Percentiles rank a stretch among this genome's conserved stretches.
These are phyloP conservation scores for Nomada ferruginata DNA, from an alignment of 2,888 invertebrate genomes.

Conservation along the genomic window DNA sequence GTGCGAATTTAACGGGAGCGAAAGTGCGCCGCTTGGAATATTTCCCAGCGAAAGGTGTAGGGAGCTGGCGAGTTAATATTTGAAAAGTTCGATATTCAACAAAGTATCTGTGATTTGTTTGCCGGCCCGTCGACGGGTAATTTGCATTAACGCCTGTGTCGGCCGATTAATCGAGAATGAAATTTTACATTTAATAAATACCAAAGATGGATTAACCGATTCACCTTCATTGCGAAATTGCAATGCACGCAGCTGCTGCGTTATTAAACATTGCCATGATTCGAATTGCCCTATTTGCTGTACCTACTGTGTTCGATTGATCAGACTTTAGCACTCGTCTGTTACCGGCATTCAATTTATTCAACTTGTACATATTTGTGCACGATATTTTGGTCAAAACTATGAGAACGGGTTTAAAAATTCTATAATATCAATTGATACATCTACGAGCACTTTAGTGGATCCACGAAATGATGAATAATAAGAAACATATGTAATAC, in stretches of 20 bases:
- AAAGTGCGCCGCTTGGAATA: constrained; percentile 17
- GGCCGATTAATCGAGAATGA: constrained; percentile 41
- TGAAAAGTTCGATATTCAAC: constrained; percentile 41
- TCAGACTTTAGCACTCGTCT: not conserved
- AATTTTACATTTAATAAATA: constrained; percentile 48
- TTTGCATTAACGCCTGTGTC: constrained; percentile 32
- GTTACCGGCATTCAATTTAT: constrained; percentile 25
- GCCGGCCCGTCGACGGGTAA: constrained; percentile 19
- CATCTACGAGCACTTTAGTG: too few relatives aligned
- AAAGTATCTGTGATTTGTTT: constrained; percentile 47
- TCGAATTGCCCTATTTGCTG: constrained; percentile 1
- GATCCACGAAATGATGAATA: too few relatives aligned
- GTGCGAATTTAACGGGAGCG: not conserved
- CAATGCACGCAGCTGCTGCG: not conserved
- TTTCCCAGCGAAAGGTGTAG: constrained; percentile 39
- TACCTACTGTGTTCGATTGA: constrained; percentile 4
- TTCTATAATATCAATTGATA: too few relatives aligned
- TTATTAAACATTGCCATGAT: constrained; percentile 23
- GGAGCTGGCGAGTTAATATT: constrained; percentile 39
- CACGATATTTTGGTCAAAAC: not conserved
- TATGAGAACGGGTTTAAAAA: not conserved
- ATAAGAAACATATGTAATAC: too few relatives aligned
- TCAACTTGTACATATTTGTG: constrained; percentile 5
- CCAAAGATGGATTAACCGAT: constrained; percentile 23
- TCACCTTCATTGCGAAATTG: not conserved